These are phyloP conservation scores for Ichneumon xanthorius DNA, from an alignment of 2,888 invertebrate genomes.

Conservation along the genomic window DNA sequence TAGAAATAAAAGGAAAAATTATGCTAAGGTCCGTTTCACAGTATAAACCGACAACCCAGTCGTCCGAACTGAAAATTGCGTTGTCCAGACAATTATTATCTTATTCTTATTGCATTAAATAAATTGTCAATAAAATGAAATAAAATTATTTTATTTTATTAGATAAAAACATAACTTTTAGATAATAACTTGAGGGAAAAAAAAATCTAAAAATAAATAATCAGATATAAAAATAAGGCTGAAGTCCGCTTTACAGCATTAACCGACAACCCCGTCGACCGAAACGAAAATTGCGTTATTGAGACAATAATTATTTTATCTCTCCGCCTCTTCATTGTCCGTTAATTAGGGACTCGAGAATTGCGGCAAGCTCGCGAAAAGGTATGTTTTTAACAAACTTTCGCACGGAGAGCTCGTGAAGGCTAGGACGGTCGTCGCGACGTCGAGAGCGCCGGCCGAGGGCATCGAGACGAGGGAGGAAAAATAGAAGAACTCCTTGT, in stretches of 20 bases:
- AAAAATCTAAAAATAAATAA: too few species aligned
- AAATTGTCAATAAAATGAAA: too few species aligned
- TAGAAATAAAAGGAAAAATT: background rate
- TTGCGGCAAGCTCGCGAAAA: background rate
- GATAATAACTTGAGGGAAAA: too few species aligned
- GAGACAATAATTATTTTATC: background rate
- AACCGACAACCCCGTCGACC: background rate
- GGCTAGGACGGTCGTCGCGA: slow-evolving; percentile 6
- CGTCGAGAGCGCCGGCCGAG: slow-evolving; percentile 18
- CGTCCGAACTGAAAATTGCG: background rate
- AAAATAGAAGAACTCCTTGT: slow-evolving; percentile 47
- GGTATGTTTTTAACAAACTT: slow-evolving; percentile 1
- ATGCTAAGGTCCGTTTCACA: background rate
- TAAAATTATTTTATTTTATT: background rate
- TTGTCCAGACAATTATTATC: background rate
- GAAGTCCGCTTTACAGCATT: background rate
- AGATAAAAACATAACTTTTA: too few species aligned
- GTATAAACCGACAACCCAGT: background rate
- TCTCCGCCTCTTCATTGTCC: background rate
- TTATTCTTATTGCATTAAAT: background rate
- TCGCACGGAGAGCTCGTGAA: slow-evolving; percentile 7
- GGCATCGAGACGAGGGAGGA: slow-evolving; percentile 39
- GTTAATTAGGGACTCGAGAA: background rate
- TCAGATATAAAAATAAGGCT: background rate
- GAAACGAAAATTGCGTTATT: background rate